These are phyloP conservation scores for Beaufortia kweichowensis DNA, from an alignment of 2,113 vertebrate genomes.

Conservation along the genomic window DNA sequence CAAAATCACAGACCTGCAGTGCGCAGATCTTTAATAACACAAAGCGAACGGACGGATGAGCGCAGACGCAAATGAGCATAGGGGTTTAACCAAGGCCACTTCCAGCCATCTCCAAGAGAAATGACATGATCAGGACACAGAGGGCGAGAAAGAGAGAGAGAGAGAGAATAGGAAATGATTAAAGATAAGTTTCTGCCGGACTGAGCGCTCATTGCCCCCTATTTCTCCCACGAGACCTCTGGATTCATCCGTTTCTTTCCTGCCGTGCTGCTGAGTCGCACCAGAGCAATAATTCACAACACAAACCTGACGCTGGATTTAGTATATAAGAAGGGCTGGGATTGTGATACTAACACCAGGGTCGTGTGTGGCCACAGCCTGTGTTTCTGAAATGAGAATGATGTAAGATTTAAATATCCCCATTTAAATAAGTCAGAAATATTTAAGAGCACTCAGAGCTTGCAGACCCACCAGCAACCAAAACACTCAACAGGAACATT, in stretches of 20 bases:
- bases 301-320: constrained; percentile 8
- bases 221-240: constrained; percentile 53
- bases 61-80: constrained; percentile 1
- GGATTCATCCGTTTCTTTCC: constrained; percentile 36
- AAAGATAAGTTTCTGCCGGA: constrained; percentile 24
- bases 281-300: constrained; percentile 34
- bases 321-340: background rate
- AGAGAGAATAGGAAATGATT: constrained; percentile 35
- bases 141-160: constrained; percentile 13
- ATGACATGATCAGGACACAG: background rate
- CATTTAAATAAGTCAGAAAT: constrained; percentile 14
- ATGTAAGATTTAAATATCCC: background rate
- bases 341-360: background rate
- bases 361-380: background rate
- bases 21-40: background rate
- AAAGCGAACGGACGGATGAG: background rate
- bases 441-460: constrained; percentile 27
- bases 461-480: background rate
- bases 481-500: background rate
- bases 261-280: background rate
- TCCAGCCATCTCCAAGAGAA: constrained; percentile 24
- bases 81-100: constrained; percentile 24
- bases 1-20: background rate
- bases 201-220: constrained; percentile 55
- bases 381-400: background rate